phyloP scores from a whole-genome alignment of 2,113 vertebrate species.

The Dicentrarchus labrax region DNA sequence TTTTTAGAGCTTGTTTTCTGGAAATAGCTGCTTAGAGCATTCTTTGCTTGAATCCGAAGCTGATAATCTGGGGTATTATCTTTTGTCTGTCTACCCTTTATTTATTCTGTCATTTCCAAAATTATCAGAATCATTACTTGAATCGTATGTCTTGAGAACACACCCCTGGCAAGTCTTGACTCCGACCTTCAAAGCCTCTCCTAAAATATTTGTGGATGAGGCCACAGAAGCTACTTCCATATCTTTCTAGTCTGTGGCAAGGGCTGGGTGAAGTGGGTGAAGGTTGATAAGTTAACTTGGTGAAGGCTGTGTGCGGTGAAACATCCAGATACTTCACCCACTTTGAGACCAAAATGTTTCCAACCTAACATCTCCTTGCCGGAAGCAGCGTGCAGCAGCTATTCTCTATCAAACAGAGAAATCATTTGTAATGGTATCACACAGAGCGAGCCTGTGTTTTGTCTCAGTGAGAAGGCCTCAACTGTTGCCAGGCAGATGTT shows the following conservation, averaged over 20 bases:
- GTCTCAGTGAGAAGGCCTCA: conserved; percentile 64
- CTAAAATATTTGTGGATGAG: neutral
- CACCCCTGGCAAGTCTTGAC: neutral
- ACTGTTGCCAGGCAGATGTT: conserved; percentile 74
- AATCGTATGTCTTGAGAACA: neutral
- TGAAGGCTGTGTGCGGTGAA: conserved; percentile 14
- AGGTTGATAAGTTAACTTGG: conserved; percentile 2
- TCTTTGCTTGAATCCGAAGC: neutral
- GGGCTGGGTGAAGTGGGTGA: neutral
- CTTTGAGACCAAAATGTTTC: neutral
- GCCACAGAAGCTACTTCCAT: neutral
- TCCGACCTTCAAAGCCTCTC: neutral
- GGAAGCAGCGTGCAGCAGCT: conserved; percentile 41
- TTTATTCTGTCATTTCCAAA: conserved; percentile 1
- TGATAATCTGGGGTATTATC: neutral
- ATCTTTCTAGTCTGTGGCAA: neutral
- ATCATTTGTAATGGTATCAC: conserved; percentile 60
- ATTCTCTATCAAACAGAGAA: conserved; percentile 60
- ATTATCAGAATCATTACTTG: neutral
- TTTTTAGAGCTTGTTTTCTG: neutral
- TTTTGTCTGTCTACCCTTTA: neutral
- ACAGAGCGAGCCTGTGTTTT: conserved; percentile 68
- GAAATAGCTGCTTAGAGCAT: neutral
- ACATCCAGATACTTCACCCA: neutral
- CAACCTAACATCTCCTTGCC: neutral